Evolutionary conservation across 2,888 invertebrate genomes (phyloP).

Genomic region (Heliconius hortense): DNA sequence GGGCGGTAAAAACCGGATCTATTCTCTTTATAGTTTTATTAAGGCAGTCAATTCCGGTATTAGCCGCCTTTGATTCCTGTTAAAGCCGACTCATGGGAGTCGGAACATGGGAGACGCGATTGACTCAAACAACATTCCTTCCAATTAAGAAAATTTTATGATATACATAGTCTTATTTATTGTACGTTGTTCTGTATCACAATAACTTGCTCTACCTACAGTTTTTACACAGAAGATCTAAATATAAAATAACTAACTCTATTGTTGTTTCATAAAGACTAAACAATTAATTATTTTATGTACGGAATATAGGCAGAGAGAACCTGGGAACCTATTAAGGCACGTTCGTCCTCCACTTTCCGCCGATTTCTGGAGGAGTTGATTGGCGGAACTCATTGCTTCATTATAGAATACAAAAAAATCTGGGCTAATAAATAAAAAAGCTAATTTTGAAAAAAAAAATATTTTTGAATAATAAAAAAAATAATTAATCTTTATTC

Average conservation of each 20-base stretch:
- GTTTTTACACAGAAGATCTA: neutral
- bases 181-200: neutral
- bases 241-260: neutral
- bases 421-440: no score
- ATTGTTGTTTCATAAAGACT: neutral
- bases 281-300: no score
- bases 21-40: constrained; percentile 56
- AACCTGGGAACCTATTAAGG: no score
- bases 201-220: neutral
- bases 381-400: no score
- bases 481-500: no score
- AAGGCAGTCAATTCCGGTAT: constrained; percentile 65
- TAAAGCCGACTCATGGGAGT: constrained; percentile 46
- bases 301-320: no score
- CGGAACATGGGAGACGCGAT: constrained; percentile 47
- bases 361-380: no score
- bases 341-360: no score
- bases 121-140: constrained; percentile 59
- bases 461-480: no score
- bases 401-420: no score
- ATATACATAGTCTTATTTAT: neutral
- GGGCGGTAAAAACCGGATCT: constrained; percentile 65
- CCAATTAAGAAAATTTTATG: constrained; percentile 58
- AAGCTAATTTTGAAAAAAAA: no score
- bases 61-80: constrained; percentile 44